Evolutionary conservation across 2,113 vertebrate genomes (phyloP).

Genomic region (Trochalopteron elliotii): DNA sequence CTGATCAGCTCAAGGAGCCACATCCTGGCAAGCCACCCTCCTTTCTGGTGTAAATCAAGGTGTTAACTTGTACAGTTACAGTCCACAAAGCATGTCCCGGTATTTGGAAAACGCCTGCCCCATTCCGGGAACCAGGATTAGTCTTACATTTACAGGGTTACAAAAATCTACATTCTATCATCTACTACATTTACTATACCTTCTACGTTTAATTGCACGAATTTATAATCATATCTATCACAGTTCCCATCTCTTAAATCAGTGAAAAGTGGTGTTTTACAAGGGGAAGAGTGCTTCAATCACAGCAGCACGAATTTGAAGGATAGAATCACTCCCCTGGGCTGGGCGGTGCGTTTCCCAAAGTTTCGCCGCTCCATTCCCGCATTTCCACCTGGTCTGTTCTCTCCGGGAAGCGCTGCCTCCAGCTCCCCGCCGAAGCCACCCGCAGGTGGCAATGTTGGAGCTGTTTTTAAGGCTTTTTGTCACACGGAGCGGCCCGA

Average conservation of each 20-base stretch:
- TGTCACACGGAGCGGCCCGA: fast-evolving
- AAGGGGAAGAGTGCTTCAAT: fast-evolving
- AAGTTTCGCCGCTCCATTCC: fast-evolving
- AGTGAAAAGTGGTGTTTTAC: fast-evolving
- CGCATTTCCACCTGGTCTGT: fast-evolving
- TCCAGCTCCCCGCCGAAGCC: neutral
- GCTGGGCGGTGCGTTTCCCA: fast-evolving
- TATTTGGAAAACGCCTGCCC: too few relatives aligned
- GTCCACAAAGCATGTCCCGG: too few relatives aligned
- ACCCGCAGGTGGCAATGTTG: slow-evolving; percentile 61
- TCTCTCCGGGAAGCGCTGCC: fast-evolving
- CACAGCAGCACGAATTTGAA: fast-evolving
- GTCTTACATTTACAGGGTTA: too few relatives aligned
- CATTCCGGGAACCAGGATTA: too few relatives aligned
- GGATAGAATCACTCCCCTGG: fast-evolving
- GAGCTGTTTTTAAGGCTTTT: neutral
- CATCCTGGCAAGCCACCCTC: too few relatives aligned
- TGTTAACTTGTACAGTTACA: too few relatives aligned
- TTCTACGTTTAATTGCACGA: too few relatives aligned
- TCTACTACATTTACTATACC: too few relatives aligned
- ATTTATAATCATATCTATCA: too few relatives aligned
- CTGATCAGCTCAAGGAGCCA: too few relatives aligned
- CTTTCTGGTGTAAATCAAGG: too few relatives aligned
- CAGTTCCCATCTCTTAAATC: fast-evolving
- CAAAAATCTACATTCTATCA: too few relatives aligned